phyloP scores from a whole-genome alignment of 2,797 vertebrate species.

The Phalloptychus januarius region DNA sequence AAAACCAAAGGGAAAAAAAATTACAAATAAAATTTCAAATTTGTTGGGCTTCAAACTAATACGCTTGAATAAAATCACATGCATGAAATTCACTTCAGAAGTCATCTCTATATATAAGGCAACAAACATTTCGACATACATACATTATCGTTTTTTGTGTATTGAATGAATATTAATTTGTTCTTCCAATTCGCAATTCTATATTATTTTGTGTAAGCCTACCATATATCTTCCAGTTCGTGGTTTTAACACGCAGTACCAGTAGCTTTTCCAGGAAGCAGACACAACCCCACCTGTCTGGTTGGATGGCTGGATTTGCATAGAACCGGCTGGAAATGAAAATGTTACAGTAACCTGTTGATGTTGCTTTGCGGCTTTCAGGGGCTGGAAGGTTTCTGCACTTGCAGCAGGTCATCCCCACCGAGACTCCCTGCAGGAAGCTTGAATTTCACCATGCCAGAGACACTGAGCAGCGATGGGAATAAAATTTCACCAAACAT shows the following conservation, averaged over 20 bases:
- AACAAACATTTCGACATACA: background rate
- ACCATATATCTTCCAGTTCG: background rate
- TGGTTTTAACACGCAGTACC: background rate
- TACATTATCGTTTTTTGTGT: too few relatives aligned
- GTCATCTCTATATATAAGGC: background rate
- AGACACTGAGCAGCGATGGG: background rate
- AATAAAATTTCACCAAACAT: background rate
- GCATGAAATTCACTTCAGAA: background rate
- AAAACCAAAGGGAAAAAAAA: background rate
- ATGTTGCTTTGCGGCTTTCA: constrained; percentile 27
- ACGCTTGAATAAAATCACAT: background rate
- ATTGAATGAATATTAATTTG: too few relatives aligned
- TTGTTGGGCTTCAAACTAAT: background rate
- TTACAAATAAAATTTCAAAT: background rate
- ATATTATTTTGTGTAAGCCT: background rate
- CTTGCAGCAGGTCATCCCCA: constrained; percentile 59
- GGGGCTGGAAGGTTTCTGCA: constrained; percentile 43
- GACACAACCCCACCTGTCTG: background rate
- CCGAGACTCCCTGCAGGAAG: constrained; percentile 5
- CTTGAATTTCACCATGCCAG: background rate
- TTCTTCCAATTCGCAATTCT: background rate
- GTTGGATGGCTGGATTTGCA: constrained; percentile 57
- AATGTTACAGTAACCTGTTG: constrained; percentile 29
- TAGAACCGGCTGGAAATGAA: constrained; percentile 42
- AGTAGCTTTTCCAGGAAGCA: constrained; percentile 3